These are phyloP conservation scores for Epinephelus moara DNA, from an alignment of 2,113 vertebrate genomes.

Conservation along the genomic window DNA sequence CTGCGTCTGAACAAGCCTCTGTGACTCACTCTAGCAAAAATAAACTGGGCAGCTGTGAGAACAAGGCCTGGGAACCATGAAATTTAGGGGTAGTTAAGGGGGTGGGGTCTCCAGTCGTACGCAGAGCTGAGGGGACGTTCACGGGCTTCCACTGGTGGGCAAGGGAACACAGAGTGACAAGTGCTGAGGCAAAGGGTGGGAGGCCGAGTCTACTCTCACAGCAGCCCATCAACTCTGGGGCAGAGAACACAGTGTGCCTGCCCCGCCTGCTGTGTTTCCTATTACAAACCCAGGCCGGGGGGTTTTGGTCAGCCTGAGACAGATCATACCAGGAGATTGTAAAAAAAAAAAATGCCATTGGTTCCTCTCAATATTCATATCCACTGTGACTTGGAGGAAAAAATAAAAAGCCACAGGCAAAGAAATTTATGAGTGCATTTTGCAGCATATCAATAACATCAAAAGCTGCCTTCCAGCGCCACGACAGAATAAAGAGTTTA, in stretches of 20 bases:
- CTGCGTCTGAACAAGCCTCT: conserved; percentile 78
- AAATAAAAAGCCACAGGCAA: conserved; percentile 41
- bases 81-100: conserved; percentile 75
- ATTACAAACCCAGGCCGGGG: conserved; percentile 50
- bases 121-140: conserved; percentile 48
- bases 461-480: conserved; percentile 48
- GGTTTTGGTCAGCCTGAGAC: conserved; percentile 37
- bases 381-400: conserved; percentile 37
- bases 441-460: conserved; percentile 56
- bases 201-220: conserved; percentile 61
- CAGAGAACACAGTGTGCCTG: conserved; percentile 71
- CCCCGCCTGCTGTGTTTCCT: conserved; percentile 69
- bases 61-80: conserved; percentile 86
- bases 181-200: conserved; percentile 55
- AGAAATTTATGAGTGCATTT: conserved; percentile 55
- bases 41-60: conserved; percentile 87
- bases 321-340: conserved; percentile 61
- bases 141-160: conserved; percentile 51
- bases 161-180: conserved; percentile 61
- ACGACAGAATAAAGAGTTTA: conserved; percentile 54
- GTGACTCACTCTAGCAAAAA: conserved; percentile 86
- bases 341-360: conserved; percentile 33
- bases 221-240: conserved; percentile 45
- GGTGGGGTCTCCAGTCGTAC: conserved; percentile 56
- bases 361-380: conserved; percentile 63